phyloP scores from a whole-genome alignment of 2,888 invertebrate genomes.

The Zygaena filipendulae region DNA sequence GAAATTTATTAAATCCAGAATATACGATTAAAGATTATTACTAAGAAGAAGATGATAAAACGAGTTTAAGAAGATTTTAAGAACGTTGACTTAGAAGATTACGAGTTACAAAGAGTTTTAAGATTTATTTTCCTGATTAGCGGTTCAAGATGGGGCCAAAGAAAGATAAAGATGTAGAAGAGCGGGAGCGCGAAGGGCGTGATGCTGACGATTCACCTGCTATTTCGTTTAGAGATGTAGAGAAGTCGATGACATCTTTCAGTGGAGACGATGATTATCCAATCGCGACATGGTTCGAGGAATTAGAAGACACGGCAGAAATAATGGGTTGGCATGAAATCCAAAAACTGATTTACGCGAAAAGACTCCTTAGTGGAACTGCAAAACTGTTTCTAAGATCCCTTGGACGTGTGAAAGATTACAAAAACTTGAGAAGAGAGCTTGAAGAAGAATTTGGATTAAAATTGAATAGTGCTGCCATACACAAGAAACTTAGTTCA shows the following conservation, averaged over 20 bases:
- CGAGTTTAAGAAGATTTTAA: too few relatives aligned
- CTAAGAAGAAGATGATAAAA: too few relatives aligned
- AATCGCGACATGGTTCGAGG: slow-evolving; percentile 4
- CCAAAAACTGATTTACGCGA: slow-evolving; percentile 10
- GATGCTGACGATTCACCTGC: too few relatives aligned
- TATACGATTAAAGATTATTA: too few relatives aligned
- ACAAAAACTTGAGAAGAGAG: slow-evolving; percentile 1
- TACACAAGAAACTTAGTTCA: slow-evolving; percentile 8
- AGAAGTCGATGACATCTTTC: slow-evolving; percentile 11
- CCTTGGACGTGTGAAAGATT: slow-evolving; percentile 1
- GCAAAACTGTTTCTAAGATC: slow-evolving; percentile 10
- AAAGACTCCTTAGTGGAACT: slow-evolving; percentile 9
- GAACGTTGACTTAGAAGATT: too few relatives aligned
- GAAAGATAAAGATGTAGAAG: slow-evolving; percentile 9
- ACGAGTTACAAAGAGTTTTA: too few relatives aligned
- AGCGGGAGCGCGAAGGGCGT: neutral
- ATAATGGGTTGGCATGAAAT: slow-evolving; percentile 8
- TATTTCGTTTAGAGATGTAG: slow-evolving; percentile 6
- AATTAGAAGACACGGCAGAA: slow-evolving; percentile 8
- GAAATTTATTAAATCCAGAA: too few relatives aligned
- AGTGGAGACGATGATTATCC: slow-evolving; percentile 12
- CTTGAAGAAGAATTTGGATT: slow-evolving; percentile 10
- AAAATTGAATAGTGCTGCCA: slow-evolving; percentile 7
- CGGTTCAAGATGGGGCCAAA: slow-evolving; percentile 14
- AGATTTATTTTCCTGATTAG: too few relatives aligned